Percentiles rank a stretch among this genome's conserved stretches.
phyloP scores from a whole-genome alignment of 2,888 invertebrate species.

The Cynaeus angustus region DNA sequence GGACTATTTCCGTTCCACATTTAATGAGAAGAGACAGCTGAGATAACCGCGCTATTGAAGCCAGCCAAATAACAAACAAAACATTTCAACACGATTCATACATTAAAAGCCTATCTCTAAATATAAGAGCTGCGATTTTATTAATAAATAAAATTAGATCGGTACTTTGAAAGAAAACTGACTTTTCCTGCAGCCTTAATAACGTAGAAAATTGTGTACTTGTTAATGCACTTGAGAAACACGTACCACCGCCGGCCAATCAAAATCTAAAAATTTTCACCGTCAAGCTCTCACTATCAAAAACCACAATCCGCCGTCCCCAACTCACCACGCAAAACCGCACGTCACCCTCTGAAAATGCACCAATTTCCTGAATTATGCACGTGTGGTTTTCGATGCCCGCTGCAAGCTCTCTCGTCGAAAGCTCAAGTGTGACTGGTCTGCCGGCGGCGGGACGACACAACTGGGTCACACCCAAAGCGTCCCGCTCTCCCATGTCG shows the following conservation, averaged over 20 bases:
- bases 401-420: constrained; percentile 10
- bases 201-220: too few relatives aligned
- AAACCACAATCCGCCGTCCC: too few relatives aligned
- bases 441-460: constrained; percentile 39
- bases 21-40: constrained; percentile 22
- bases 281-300: too few relatives aligned
- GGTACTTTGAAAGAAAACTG: too few relatives aligned
- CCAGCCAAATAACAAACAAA: constrained; percentile 14
- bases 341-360: too few relatives aligned
- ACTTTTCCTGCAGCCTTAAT: too few relatives aligned
- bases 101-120: background rate
- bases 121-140: constrained; percentile 1
- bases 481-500: constrained; percentile 31
- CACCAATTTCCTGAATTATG: background rate
- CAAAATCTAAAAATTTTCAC: too few relatives aligned
- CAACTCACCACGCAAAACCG: too few relatives aligned
- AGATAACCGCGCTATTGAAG: constrained; percentile 1
- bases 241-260: too few relatives aligned
- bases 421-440: constrained; percentile 28
- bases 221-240: too few relatives aligned
- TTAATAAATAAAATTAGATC: background rate
- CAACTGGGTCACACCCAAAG: constrained; percentile 53
- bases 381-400: constrained; percentile 15
- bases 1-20: constrained; percentile 13
- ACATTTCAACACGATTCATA: constrained; percentile 7